Base-by-base conservation (phyloP, 2,888 invertebrate genomes). In the Leptinotarsa haldemani region DNA sequence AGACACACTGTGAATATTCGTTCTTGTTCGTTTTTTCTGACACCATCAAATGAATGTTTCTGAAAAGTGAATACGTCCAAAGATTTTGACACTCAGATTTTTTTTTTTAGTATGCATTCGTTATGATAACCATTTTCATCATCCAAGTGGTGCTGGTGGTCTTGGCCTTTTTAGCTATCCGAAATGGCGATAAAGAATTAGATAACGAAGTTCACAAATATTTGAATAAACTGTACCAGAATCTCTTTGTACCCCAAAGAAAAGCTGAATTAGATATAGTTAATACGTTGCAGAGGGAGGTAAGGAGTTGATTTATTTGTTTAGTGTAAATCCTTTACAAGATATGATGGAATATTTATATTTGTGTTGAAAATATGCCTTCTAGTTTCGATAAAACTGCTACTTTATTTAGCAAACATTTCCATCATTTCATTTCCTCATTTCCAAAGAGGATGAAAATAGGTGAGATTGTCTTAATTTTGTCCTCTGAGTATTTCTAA, bases 51-150 rank as follows among this genome's bases (percentile, higher is more conserved):
- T 40, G 2, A 2, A 40, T 9, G 9, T 30, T 30, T 30, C 50
- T 16, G 3, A 13, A 15, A 16, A 16, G 1, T 0, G 1, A 0
- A 16, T 50, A 2, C 16, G 16, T 4, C 50, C 15, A n/a, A 3
- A 50, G 4, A 50, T 15, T 16, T 50, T 50, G 3, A 50, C 15
- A 50, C 7, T 47, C 22, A 52, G 48, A 16, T 47, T 65, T 30
- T n/a, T 65, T 30, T n/a, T 70, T 70, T 22, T 4, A 70, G 70
- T 70, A 70, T 53, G 64, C 70, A 15, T 50, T 46, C 16, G 25
- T 47, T 13, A 53, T 65, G 65, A 65, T 70, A 3, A 53, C 70
- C 1, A 64, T 70, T n/a, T 53, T 70, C 25, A 65, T 70, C 18
- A 2, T 65, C 15, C 53, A 70, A 65, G 52, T 70, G 20, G 70